Percentiles rank a stretch among this genome's conserved stretches.
These are phyloP conservation scores for Phrynocephalus vlangalii DNA, from an alignment of 2,797 vertebrate species.

Conservation along the genomic window DNA sequence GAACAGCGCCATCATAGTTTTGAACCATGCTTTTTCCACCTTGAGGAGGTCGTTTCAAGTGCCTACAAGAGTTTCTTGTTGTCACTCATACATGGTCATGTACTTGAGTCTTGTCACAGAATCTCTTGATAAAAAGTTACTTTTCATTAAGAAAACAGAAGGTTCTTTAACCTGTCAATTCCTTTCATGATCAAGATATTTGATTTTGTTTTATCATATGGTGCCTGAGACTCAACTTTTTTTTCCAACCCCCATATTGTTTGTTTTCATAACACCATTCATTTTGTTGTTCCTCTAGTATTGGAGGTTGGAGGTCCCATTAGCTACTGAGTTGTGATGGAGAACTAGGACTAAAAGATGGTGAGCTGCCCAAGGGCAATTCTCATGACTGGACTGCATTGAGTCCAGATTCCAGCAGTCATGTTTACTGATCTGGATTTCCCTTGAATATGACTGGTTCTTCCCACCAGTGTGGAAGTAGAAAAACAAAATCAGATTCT, in stretches of 20 bases:
- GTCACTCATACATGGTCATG: conserved; percentile 57
- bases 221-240: conserved; percentile 8
- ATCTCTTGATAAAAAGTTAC: conserved; percentile 67
- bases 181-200: background rate
- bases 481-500: background rate
- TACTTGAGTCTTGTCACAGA: conserved; percentile 30
- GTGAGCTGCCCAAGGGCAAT: background rate
- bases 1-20: conserved; percentile 45
- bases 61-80: conserved; percentile 33
- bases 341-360: background rate
- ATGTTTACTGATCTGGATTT: background rate
- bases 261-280: background rate
- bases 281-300: too few species aligned
- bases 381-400: background rate
- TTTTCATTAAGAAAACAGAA: conserved; percentile 32
- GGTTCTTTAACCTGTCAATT: conserved; percentile 19
- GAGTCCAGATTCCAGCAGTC: conserved; percentile 18
- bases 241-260: background rate
- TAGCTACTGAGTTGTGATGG: too few species aligned
- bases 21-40: conserved; percentile 7
- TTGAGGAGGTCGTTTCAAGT: conserved; percentile 22
- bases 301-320: too few species aligned
- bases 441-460: background rate
- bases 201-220: conserved; percentile 30
- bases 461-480: background rate